Base-by-base conservation (phyloP, 2,113 vertebrate species). In the Myrmecophaga tridactyla region DNA sequence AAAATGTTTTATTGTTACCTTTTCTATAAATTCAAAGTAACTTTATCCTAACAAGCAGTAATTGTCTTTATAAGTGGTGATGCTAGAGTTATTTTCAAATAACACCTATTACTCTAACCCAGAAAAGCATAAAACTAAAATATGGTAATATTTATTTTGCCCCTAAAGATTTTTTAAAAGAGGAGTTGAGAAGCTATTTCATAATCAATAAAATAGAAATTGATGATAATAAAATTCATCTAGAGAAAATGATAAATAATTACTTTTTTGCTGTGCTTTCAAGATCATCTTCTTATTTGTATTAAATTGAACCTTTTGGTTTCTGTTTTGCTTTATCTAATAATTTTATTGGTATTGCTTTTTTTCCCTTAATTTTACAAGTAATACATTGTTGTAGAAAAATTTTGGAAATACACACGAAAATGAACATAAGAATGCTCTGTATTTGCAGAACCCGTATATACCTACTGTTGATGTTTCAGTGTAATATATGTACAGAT, bases 11-110 rank as follows among this genome's bases (percentile, higher is more conserved):
- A 20, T 73, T 80, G 14, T 34, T 93, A 27, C 51, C 75, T 3
- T 82, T 75, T 94, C 80, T 94, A 51, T 90, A 95, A 95, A 93
- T 80, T 94, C 27, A 69, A 41, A 87, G n/a, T 93, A 88, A 70
- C 69, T 95, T 85, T 75, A 63, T 86, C 23, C 56, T 73, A 62
- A 67, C 56, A 94, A 81, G 63, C 43, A 73, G 31, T 86, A 80
- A 70, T 9, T 60, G 25, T 78, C 2, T 87, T 96, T 73, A 34
- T 11, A 86, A 89, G 25, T 53, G 53, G 25, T 65, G 56, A 43
- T 88, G 25, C 48, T 80, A 1, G 69, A 11, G 34, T 94, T 86
- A 73, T 84, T 91, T 94, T 82, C 69, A 93, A 14, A 41, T 69
- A 90, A 60, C 6, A 56, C 43, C 41, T 86, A 48, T 51, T 95